Base-by-base conservation (phyloP, 1,140 invertebrate species). In the Agrypnia vestita region DNA sequence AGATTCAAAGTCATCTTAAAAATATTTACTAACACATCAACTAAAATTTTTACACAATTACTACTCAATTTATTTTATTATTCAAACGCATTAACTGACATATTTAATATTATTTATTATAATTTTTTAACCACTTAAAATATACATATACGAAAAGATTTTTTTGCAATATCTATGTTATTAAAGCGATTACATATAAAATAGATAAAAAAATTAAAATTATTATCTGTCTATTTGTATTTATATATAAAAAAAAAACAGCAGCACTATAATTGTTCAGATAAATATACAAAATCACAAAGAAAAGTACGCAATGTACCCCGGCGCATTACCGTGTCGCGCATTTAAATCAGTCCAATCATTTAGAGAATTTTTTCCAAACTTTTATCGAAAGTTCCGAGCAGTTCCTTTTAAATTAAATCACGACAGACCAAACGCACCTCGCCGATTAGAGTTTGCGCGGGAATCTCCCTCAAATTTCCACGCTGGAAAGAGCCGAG, bases 1-100 rank as follows among this genome's bases (percentile, higher is more conserved):
- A 7, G 10, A 47, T 71, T 71, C 13, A 71, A 71, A n/a, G 47
- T 71, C 47, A 71, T 71, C 47, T 46, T 71, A 71, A 71, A 71
- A 71, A n/a, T 71, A 19, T 71, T 15, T 49, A 47, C 9, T 49
- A 49, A 71, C 47, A 71, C 67, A 17, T 15, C n/a, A 1, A 17
- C 56, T 15, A 61, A 61, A 35, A 35, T 35, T 35, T 35, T 3
- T n/a, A 51, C 49, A 12, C 11, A 51, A 51, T 51, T 51, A 51
- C 1, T 3, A 51, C 8, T 4, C 1, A 51, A 51, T 13, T 35
- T 51, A 51, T 51, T 12, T 51, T 15, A 9, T n/a, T 4, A 13
- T 51, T 51, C n/a, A 51, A 51, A 51, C 8, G 49, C 8, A 51
- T 51, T 51, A 35, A 3, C 6, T 35, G 1, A 35, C 25, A 35